Conservation (phyloP, 1,140 invertebrate species). For the Euborellia annulipes region DNA sequence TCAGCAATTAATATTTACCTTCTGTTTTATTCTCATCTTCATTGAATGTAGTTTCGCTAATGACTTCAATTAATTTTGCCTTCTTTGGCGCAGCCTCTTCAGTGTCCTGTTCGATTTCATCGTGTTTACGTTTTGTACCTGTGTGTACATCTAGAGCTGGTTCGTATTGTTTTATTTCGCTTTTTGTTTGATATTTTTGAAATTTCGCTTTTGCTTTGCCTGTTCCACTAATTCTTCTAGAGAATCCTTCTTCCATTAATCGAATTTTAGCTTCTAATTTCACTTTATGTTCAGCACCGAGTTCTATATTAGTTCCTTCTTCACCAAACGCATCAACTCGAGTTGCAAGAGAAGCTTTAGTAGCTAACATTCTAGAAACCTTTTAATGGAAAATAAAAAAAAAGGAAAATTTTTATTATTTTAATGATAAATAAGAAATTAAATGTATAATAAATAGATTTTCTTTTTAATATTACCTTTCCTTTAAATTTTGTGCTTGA, state of each 20-base stretch:
- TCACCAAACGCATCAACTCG: conserved; percentile 94
- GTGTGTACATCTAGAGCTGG: too few relatives aligned
- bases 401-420: too few relatives aligned
- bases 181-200: conserved; percentile 77
- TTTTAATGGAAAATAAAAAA: too few relatives aligned
- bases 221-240: conserved; percentile 68
- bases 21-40: too few relatives aligned
- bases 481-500: too few relatives aligned
- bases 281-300: conserved; percentile 74
- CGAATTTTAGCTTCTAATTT: conserved; percentile 68
- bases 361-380: conserved; percentile 95
- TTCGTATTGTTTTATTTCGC: conserved; percentile 12
- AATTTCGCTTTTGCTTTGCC: conserved; percentile 74
- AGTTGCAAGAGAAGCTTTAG: conserved; percentile 83
- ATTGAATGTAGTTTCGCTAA: too few relatives aligned
- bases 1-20: too few relatives aligned
- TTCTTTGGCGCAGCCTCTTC: conserved; percentile 9
- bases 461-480: too few relatives aligned
- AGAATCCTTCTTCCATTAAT: conserved; percentile 68
- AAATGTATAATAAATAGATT: too few relatives aligned
- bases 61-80: conserved; percentile 11
- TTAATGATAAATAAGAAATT: too few relatives aligned
- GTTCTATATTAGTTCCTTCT: conserved; percentile 46
- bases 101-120: neutral
- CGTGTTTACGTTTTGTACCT: neutral